Base-by-base conservation (phyloP, 2,113 vertebrate genomes). In the Tenrec ecaudatus region DNA sequence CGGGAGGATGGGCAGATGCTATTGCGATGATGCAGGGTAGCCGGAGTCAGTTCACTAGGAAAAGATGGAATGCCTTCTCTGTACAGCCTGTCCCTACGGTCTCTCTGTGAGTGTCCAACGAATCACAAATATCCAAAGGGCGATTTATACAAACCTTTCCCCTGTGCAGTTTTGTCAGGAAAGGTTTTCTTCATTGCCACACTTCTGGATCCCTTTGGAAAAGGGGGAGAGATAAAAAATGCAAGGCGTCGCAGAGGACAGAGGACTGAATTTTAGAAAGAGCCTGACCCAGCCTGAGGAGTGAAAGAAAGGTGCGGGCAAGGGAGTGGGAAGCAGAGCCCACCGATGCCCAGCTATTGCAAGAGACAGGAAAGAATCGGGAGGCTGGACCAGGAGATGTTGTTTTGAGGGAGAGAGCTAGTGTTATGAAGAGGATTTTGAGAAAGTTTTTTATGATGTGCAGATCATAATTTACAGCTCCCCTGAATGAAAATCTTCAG, bases 41-140 rank as follows among this genome's bases (percentile, higher is more conserved):
- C 53, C 10, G 80, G 68, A 84, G 16, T 33, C 16, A 23, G 20
- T 69, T 73, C 23, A 15, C 69, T 22, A 80, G 47, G 22, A 64
- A 90, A 79, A 75, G 60, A 78, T 27, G 47, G 47, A 77, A 88
- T 40, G 23, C n/a, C 31, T 88, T 92, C 58, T 86, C 12, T 76
- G 19, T 62, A 15, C 38, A 73, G 64, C 62, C 33, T 82, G 0
- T 66, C 40, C 92, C 36, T 81, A 43, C 27, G 9, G 11, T 53
- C 2, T 58, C 38, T 79, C 79, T 85, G 4, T 58, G 15, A 8
- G 6, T 83, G 7, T 27, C 62, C 4, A 89, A 43, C 29, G 15
- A 86, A 68, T 80, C 88, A 68, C 29, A 57, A 90, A 47, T 81
- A 80, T 82, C 69, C 17, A 47, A 82, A 88, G 43, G 58, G 22